A percentile compares a stretch with the other conserved stretches of the same genome.
Evolutionary conservation across 2,888 invertebrate genomes (phyloP).

Genomic region (Hypselothyrea guttata): DNA sequence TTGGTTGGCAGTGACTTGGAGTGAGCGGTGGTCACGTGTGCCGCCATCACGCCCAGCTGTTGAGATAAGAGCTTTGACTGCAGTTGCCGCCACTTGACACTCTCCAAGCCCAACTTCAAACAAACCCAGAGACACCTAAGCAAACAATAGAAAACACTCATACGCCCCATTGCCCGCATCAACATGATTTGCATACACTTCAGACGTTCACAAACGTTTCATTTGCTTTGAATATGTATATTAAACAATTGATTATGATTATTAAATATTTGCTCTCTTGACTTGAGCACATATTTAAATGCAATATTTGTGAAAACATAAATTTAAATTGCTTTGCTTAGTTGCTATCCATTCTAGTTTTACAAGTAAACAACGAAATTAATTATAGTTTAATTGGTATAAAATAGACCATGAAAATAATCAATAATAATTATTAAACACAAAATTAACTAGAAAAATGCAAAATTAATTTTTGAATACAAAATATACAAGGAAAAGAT

Average conservation of each 20-base stretch:
- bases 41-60: constrained; percentile 49
- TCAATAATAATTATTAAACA: too few species aligned
- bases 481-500: too few species aligned
- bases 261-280: too few species aligned
- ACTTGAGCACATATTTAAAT: too few species aligned
- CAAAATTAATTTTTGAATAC: too few species aligned
- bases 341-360: too few species aligned
- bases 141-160: constrained; percentile 27
- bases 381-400: too few species aligned
- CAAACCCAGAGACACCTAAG: constrained; percentile 7
- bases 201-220: constrained; percentile 11
- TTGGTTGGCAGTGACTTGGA: constrained; percentile 36
- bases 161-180: constrained; percentile 42
- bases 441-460: too few species aligned
- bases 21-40: constrained; percentile 63
- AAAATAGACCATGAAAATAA: too few species aligned
- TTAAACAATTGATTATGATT: not conserved
- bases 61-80: constrained; percentile 47
- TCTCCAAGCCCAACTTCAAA: constrained; percentile 64
- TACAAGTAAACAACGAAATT: too few species aligned
- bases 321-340: too few species aligned
- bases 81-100: constrained; percentile 45
- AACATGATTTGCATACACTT: constrained; percentile 20
- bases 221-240: not conserved
- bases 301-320: too few species aligned